phyloP scores from a whole-genome alignment of 2,113 vertebrate species.

The Arizona elegans region DNA sequence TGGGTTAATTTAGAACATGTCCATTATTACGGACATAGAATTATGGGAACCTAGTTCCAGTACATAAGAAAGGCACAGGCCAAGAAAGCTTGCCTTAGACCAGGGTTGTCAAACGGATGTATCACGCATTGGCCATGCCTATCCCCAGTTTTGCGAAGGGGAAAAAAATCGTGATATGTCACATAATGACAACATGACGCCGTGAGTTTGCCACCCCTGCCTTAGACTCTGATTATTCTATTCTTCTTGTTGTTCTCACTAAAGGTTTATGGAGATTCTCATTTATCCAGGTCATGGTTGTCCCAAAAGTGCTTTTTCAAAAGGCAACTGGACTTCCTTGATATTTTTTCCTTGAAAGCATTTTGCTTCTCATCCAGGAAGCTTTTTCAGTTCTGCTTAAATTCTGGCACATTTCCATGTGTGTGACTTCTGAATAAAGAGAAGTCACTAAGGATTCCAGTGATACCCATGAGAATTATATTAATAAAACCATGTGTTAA shows the following conservation, averaged over 20 bases:
- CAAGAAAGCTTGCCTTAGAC: neutral
- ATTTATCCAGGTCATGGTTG: neutral
- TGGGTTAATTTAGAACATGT: neutral
- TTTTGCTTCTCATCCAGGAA: neutral
- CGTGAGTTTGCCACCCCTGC: neutral
- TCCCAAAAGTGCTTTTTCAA: neutral
- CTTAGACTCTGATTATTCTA: neutral
- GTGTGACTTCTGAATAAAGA: neutral
- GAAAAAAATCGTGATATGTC: too few species aligned
- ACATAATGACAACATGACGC: too few species aligned
- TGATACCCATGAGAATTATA: neutral
- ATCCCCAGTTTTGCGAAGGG: too few species aligned
- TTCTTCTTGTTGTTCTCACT: neutral
- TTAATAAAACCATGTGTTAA: conserved; percentile 41
- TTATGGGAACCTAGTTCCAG: neutral
- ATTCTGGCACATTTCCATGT: neutral
- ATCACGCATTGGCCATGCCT: too few species aligned
- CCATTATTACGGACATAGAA: neutral
- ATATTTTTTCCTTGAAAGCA: neutral
- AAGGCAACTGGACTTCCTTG: neutral
- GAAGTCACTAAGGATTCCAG: neutral
- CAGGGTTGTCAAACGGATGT: too few species aligned
- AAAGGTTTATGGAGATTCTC: neutral
- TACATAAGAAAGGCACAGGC: neutral
- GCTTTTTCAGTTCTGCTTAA: neutral